A percentile compares a stretch with the other conserved stretches of the same genome.
Evolutionary conservation across 2,888 invertebrate genomes (phyloP).

Genomic region (Cryptus viduatorius): DNA sequence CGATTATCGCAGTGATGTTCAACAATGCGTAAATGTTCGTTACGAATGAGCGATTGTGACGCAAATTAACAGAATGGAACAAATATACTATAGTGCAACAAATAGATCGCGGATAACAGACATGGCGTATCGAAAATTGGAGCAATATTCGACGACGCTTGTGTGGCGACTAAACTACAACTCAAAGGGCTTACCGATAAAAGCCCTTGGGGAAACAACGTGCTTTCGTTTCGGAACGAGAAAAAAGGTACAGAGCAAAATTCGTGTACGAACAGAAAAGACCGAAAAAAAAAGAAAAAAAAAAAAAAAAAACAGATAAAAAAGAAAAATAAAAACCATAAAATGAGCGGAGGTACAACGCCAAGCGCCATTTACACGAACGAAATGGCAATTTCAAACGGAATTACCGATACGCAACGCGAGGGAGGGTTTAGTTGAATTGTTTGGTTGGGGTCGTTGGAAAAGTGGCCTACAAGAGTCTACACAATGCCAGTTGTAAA

Average conservation of each 20-base stretch:
- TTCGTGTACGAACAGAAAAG: slow-evolving; percentile 7
- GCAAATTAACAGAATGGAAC: slow-evolving; percentile 13
- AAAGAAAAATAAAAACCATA: slow-evolving; percentile 14
- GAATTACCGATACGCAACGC: slow-evolving; percentile 71
- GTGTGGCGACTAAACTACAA: slow-evolving; percentile 56
- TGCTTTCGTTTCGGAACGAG: slow-evolving; percentile 68
- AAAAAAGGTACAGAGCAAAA: slow-evolving; percentile 36
- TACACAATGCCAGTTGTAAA: not conserved
- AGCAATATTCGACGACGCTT: slow-evolving; percentile 40
- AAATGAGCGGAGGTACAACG: slow-evolving; percentile 45
- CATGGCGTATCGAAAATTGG: slow-evolving; percentile 13
- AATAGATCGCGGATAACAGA: slow-evolving; percentile 1
- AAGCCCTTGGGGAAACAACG: slow-evolving; percentile 69
- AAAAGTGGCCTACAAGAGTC: slow-evolving; percentile 28
- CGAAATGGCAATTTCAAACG: slow-evolving; percentile 70
- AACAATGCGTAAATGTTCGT: slow-evolving; percentile 39
- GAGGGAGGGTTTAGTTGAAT: slow-evolving; percentile 44
- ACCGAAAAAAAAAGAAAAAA: slow-evolving; percentile 37
- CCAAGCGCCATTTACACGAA: slow-evolving; percentile 63
- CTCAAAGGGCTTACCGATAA: slow-evolving; percentile 71
- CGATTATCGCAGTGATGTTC: slow-evolving; percentile 12
- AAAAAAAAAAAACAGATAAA: slow-evolving; percentile 32
- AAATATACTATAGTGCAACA: slow-evolving; percentile 1
- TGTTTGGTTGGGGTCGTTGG: slow-evolving; percentile 50
- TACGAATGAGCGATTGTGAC: slow-evolving; percentile 31